Conservation (phyloP, 2,888 invertebrate genomes). For the Agrilus mali region DNA sequence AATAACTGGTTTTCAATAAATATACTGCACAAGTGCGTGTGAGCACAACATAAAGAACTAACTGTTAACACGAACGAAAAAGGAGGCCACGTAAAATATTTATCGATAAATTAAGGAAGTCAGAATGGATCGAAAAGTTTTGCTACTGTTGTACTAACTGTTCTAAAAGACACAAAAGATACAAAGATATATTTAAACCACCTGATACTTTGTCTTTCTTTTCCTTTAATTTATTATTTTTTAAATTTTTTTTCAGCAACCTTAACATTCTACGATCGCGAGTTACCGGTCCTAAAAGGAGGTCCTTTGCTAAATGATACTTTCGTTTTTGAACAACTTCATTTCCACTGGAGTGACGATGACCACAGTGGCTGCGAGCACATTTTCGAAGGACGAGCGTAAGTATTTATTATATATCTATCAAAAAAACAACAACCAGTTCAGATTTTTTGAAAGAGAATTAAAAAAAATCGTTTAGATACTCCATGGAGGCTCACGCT, state of each 20-base stretch:
- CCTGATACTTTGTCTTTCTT: too few species aligned
- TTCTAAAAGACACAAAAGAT: too few species aligned
- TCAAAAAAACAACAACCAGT: too few species aligned
- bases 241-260: conserved; percentile 39
- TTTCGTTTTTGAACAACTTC: conserved; percentile 63
- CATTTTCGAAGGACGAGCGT: conserved; percentile 58
- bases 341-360: conserved; percentile 70
- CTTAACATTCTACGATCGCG: conserved; percentile 45
- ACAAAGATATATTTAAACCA: too few species aligned
- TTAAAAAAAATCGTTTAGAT: conserved; percentile 34
- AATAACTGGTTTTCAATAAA: not conserved
- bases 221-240: not conserved
- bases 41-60: not conserved
- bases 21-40: too few species aligned
- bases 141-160: too few species aligned
- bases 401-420: conserved; percentile 34
- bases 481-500: conserved; percentile 66
- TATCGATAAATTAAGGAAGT: too few species aligned
- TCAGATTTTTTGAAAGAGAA: not conserved
- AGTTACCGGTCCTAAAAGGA: conserved; percentile 46
- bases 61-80: not conserved
- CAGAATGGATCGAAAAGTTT: too few species aligned
- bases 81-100: not conserved
- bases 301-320: conserved; percentile 51
- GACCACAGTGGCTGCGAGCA: conserved; percentile 71